Conservation (phyloP, 1,140 invertebrate species). For the Sweltsa coloradensis region DNA sequence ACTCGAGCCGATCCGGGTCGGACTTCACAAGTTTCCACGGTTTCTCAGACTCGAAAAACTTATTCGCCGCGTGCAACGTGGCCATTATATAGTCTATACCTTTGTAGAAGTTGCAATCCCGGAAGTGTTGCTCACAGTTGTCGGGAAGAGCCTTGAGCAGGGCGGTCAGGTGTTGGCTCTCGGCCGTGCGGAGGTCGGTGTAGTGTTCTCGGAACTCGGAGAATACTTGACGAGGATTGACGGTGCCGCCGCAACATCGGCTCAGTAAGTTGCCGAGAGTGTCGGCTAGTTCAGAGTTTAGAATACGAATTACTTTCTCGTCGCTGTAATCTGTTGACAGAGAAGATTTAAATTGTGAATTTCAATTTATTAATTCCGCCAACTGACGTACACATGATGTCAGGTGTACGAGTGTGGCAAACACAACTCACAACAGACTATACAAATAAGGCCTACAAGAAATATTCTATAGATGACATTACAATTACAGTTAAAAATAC, state of each 20-base stretch:
- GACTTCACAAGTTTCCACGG: constrained; percentile 78
- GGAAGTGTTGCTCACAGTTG: constrained; percentile 57
- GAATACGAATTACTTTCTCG: constrained; percentile 54
- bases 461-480: no score
- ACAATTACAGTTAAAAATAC: no score
- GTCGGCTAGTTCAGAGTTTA: constrained; percentile 88
- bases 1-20: constrained; percentile 41
- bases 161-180: not conserved
- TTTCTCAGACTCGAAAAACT: constrained; percentile 69
- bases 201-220: constrained; percentile 33
- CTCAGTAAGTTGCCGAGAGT: constrained; percentile 85
- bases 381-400: no score
- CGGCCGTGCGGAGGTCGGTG: not conserved
- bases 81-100: constrained; percentile 65
- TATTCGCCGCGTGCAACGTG: constrained; percentile 63
- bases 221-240: constrained; percentile 70
- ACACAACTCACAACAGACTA: no score
- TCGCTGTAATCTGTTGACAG: constrained; percentile 69
- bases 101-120: constrained; percentile 70
- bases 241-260: constrained; percentile 54
- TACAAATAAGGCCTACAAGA: no score
- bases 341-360: constrained; percentile 7
- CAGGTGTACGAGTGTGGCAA: no score
- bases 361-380: no score
- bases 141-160: constrained; percentile 1